Evolutionary conservation across 2,888 invertebrate genomes (phyloP), one percentile per base, ranked within the genome.

Genomic region (Dryomyza anilis): DNA sequence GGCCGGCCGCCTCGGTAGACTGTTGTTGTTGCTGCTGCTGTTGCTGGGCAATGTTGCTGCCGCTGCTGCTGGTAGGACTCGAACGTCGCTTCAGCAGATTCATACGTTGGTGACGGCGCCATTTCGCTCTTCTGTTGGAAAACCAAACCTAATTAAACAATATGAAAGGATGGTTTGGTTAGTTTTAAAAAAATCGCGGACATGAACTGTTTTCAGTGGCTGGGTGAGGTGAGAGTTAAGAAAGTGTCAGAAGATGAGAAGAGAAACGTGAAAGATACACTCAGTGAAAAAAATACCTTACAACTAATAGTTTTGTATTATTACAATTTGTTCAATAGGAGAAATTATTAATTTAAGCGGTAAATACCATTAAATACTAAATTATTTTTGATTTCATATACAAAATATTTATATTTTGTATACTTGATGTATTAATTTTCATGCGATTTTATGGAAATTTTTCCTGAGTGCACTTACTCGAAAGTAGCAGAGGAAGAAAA

Each of bases 111-210:
- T 96, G 95, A 81, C 96, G 93, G 85, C 96, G 91, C 95, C 95
- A 96, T 87, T 96, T 96, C 85, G 96, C 96, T 86, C 96, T 92
- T 89, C 96, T 94, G 91, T 96, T 96, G 88, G 95, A 96, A 92
- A 96, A 96, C 96, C 96, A 96, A 89, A 96, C 95, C 95, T 96
- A 91, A 56, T 70, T 69, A 87, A 87, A 87, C 88, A 83, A 84
- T 84, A 79, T 78, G 81, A 72, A 73, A 72, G 72, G 81, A 81
- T 77, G 70, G 79, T 83, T 83, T 83, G 83, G 81, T 83, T 81
- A 78, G 79, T 80, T 76, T 56, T 74, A 75, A 70, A 70, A 71
- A 72, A 71, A 72, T 63, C 65, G 67, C 67, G 63, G 43, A 33
- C 59, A 48, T 46, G 46, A n/a, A 46, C 57, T 57, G 16, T 57